Evolutionary conservation across 2,888 invertebrate species (phyloP).

Genomic region (Phasia obesa): DNA sequence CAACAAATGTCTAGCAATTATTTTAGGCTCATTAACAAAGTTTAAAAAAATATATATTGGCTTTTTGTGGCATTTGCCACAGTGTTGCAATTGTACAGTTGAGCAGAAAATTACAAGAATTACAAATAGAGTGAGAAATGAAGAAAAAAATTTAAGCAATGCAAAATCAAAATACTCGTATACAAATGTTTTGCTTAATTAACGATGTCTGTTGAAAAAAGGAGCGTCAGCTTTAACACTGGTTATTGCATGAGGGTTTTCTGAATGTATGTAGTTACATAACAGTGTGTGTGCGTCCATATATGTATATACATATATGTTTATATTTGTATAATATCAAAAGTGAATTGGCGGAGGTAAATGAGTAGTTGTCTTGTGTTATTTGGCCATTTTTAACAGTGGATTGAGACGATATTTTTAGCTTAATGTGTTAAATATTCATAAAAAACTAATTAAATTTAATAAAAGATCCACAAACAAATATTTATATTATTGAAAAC

Average conservation of each 20-base stretch:
- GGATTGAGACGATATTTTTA: neutral
- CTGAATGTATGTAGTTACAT: slow-evolving; percentile 13
- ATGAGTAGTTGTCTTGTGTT: neutral
- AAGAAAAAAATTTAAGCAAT: slow-evolving; percentile 51
- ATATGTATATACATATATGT: too few species aligned
- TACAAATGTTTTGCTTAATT: slow-evolving; percentile 72
- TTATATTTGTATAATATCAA: too few species aligned
- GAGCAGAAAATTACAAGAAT: slow-evolving; percentile 33
- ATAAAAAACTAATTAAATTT: too few species aligned
- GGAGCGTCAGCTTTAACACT: slow-evolving; percentile 69
- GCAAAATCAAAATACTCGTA: slow-evolving; percentile 64
- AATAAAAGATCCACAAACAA: too few species aligned
- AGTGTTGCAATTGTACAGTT: slow-evolving; percentile 40
- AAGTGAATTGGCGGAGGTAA: too few species aligned
- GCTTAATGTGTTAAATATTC: too few species aligned
- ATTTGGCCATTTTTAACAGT: neutral
- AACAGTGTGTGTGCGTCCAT: neutral
- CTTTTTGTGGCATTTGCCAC: slow-evolving; percentile 26
- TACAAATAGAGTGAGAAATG: slow-evolving; percentile 1
- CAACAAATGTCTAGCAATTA: slow-evolving; percentile 40
- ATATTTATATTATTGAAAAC: too few species aligned
- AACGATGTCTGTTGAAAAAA: slow-evolving; percentile 68
- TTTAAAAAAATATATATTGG: slow-evolving; percentile 27
- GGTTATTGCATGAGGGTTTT: slow-evolving; percentile 38
- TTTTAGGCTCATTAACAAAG: slow-evolving; percentile 27